Evolutionary conservation across 2,888 invertebrate genomes (phyloP).

Genomic region (Cacoxenus indagator): DNA sequence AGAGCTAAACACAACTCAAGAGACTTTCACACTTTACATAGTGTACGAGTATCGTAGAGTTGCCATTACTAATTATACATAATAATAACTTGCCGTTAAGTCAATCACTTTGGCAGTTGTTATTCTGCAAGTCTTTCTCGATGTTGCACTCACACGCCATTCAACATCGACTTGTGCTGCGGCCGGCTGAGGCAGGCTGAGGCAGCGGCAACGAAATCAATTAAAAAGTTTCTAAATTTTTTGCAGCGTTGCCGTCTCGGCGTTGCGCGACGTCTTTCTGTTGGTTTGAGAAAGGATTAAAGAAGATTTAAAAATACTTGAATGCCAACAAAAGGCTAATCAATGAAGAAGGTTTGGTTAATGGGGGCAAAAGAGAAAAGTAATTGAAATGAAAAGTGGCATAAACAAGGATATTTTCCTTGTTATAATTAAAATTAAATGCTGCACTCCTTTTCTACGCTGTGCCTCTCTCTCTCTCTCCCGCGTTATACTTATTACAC

Average conservation of each 20-base stretch:
- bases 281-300: slow-evolving; percentile 38
- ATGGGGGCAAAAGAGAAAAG: background rate
- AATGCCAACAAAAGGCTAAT: slow-evolving; percentile 42
- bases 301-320: slow-evolving; percentile 45
- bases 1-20: background rate
- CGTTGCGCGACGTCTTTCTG: background rate
- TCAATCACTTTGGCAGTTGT: background rate
- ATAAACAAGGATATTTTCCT: slow-evolving; percentile 24
- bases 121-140: background rate
- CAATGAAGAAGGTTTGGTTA: background rate
- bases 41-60: background rate
- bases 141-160: background rate
- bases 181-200: slow-evolving; percentile 14
- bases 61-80: background rate
- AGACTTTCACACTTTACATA: background rate
- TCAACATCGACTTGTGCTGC: background rate
- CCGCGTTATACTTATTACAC: background rate
- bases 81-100: background rate
- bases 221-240: slow-evolving; percentile 48
- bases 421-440: slow-evolving; percentile 50
- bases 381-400: slow-evolving; percentile 11
- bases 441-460: slow-evolving; percentile 11
- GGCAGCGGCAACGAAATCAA: slow-evolving; percentile 47
- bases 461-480: background rate
- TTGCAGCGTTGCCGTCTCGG: background rate